These are phyloP conservation scores for Nephrocerus scutellatus DNA, from an alignment of 2,888 invertebrate species.

Conservation along the genomic window DNA sequence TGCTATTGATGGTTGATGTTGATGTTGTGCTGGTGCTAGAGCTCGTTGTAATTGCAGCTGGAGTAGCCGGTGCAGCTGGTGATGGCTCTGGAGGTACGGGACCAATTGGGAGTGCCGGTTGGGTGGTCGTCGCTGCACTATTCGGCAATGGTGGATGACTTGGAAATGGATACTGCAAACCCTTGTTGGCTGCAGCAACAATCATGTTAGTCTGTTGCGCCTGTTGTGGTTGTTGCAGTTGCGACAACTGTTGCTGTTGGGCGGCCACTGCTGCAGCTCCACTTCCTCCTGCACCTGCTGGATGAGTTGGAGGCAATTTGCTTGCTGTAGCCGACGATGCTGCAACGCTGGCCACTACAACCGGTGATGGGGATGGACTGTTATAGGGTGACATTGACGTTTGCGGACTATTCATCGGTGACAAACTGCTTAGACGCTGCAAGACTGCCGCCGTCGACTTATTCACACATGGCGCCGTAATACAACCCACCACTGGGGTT, in stretches of 20 bases:
- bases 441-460: constrained; percentile 27
- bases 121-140: constrained; percentile 38
- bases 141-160: constrained; percentile 61
- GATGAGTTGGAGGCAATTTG: too few species aligned
- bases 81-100: constrained; percentile 24
- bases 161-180: constrained; percentile 69
- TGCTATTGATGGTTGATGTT: too few species aligned
- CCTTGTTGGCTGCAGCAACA: constrained; percentile 39
- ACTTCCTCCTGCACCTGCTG: too few species aligned
- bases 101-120: constrained; percentile 32
- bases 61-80: constrained; percentile 34
- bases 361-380: constrained; percentile 45
- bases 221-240: constrained; percentile 6
- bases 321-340: constrained; percentile 19
- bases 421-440: constrained; percentile 42
- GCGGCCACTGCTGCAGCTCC: constrained; percentile 10
- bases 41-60: constrained; percentile 39
- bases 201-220: neutral
- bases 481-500: constrained; percentile 30
- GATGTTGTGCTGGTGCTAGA: too few species aligned
- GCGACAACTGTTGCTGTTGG: constrained; percentile 3
- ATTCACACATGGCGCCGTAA: constrained; percentile 15
- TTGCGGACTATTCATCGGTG: constrained; percentile 48
- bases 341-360: constrained; percentile 1
- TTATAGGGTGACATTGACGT: constrained; percentile 46